A percentile compares a stretch with the other conserved stretches of the same genome.
phyloP scores from a whole-genome alignment of 2,113 vertebrate species.

The Elachura formosa region DNA sequence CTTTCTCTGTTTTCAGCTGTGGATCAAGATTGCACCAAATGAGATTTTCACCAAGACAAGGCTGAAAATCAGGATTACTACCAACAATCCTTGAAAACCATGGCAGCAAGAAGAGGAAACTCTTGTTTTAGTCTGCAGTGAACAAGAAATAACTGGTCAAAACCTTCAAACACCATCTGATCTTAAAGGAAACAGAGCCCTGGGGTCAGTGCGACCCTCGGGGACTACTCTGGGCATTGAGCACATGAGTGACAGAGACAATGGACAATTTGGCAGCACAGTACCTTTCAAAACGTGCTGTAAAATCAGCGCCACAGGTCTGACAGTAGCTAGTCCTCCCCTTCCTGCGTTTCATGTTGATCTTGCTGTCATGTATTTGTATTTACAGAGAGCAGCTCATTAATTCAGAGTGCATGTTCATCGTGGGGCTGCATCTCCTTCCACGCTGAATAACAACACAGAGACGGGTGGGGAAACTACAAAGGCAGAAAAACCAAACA shows the following conservation, averaged over 20 bases:
- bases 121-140: background rate
- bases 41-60: background rate
- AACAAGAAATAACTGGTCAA: background rate
- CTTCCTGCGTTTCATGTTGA: background rate
- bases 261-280: background rate
- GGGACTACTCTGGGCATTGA: background rate
- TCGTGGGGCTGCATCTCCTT: background rate
- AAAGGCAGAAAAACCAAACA: constrained; percentile 21
- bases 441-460: background rate
- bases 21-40: background rate
- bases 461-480: background rate
- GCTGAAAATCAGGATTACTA: background rate
- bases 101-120: background rate
- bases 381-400: background rate
- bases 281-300: background rate
- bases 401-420: background rate
- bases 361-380: background rate
- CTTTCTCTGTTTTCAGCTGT: background rate
- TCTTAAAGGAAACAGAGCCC: background rate
- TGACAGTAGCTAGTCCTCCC: background rate
- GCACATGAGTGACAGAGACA: fast-evolving
- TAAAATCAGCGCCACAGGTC: background rate
- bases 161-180: fast-evolving
- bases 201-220: too few species aligned
- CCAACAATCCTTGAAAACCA: background rate